Percentiles rank a stretch among this genome's conserved stretches.
Evolutionary conservation across 2,113 vertebrate species (phyloP).

Genomic region (Scytalopus superciliaris): DNA sequence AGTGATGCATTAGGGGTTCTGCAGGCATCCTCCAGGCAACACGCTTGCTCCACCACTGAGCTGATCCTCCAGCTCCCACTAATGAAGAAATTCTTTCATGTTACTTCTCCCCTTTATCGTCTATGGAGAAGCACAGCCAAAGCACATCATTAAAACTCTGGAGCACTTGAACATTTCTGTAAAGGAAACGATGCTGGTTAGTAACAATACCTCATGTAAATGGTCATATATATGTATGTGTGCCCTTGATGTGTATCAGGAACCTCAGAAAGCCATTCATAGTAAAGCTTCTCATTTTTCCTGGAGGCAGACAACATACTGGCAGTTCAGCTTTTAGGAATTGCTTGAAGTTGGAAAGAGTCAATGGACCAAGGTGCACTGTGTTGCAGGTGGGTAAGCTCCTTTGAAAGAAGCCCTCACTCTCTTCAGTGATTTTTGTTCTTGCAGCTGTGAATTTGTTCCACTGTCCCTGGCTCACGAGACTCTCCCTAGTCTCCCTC

Average conservation of each 20-base stretch:
- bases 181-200: neutral
- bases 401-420: neutral
- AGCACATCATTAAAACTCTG: neutral
- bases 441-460: constrained; percentile 12
- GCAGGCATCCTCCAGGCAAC: neutral
- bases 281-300: neutral
- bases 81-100: neutral
- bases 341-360: neutral
- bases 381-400: neutral
- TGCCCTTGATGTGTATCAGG: neutral
- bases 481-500: neutral
- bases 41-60: neutral
- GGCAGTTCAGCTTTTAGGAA: neutral
- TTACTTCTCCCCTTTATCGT: neutral
- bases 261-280: neutral
- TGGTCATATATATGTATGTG: neutral
- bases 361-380: neutral
- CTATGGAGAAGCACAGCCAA: neutral
- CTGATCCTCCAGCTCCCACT: neutral
- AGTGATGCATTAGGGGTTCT: neutral
- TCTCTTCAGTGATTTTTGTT: constrained; percentile 9
- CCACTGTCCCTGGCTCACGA: neutral
- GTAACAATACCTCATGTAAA: neutral
- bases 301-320: neutral
- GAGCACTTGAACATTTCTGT: neutral